phyloP scores from a whole-genome alignment of 2,113 vertebrate species.

The Cebidichthys violaceus region DNA sequence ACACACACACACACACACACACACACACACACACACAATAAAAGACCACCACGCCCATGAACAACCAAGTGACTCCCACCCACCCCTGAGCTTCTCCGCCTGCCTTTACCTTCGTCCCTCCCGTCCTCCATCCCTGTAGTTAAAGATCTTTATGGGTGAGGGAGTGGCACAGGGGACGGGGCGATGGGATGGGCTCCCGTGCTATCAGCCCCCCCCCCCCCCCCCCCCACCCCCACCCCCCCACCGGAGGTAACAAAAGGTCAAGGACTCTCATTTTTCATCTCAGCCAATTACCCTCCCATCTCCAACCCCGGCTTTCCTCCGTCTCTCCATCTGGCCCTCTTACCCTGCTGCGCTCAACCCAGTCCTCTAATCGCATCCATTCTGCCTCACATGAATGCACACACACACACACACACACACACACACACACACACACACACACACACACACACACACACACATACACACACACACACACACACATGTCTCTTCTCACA shows the following conservation, averaged over 20 bases:
- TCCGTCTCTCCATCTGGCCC: slow-evolving; percentile 49
- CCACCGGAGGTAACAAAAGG: slow-evolving; percentile 75
- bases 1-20: slow-evolving; percentile 47
- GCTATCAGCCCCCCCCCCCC: slow-evolving; percentile 69
- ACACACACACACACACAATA: slow-evolving; percentile 49
- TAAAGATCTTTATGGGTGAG: slow-evolving; percentile 80
- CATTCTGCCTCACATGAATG: slow-evolving; percentile 24
- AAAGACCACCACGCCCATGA: slow-evolving; percentile 70
- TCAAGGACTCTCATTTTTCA: slow-evolving; percentile 86
- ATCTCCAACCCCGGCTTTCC: slow-evolving; percentile 40
- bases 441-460: slow-evolving; percentile 18
- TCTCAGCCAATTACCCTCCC: slow-evolving; percentile 78
- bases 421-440: slow-evolving; percentile 41
- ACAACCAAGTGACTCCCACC: slow-evolving; percentile 51
- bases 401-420: slow-evolving; percentile 24
- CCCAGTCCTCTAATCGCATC: slow-evolving; percentile 60
- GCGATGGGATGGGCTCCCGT: slow-evolving; percentile 62
- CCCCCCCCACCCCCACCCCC: slow-evolving; percentile 14
- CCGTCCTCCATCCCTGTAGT: slow-evolving; percentile 72
- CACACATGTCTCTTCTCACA: slow-evolving; percentile 22
- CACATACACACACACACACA: slow-evolving; percentile 32
- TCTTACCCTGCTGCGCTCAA: slow-evolving; percentile 37
- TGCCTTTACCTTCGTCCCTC: slow-evolving; percentile 63
- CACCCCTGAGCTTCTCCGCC: slow-evolving; percentile 46
- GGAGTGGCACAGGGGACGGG: slow-evolving; percentile 60